Evolutionary conservation across 2,888 invertebrate species (phyloP), one percentile per base, ranked within the genome.

Genomic region (Sphecodes monilicornis): DNA sequence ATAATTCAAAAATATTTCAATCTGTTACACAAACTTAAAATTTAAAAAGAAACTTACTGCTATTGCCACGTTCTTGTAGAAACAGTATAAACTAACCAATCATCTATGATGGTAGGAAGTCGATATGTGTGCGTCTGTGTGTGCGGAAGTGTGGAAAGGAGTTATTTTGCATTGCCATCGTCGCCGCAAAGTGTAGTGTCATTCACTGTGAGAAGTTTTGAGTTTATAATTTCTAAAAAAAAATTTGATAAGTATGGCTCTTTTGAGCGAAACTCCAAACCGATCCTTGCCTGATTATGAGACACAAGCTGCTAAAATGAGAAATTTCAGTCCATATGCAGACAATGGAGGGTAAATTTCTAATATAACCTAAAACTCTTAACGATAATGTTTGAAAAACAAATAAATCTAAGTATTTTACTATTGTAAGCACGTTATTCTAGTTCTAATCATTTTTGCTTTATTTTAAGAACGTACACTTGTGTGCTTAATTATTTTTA

Each of bases 291-390:
- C 96, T 36, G 94, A 95, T 90, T 95, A 95, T 76, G 92, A 91
- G 46, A 90, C 90, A 29, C 90, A 92, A 68, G 96, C 95, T 46
- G 95, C 95, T 13, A 96, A 95, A 89, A 95, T 96, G 92, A 95
- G 94, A 57, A 95, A 95, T 69, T 96, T 96, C 88, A 96, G 95
- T 86, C 97, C 97, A 0, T 97, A 97, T 91, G 96, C 97, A 73
- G 97, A 97, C 88, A 97, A 97, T 92, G 97, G 97, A 96, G 97
- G 97, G 97, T 97, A 95, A 96, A 94, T 85, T 64, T 41, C 72
- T 73, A 16, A 77, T 78, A 78, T 91, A 89, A 91, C 89, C 90
- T 90, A 85, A 83, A 74, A 32, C 43, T 43, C 29, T 46, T 43
- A 72, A 81, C 32, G 36, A 26, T 36, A 70, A 57, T 26, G 1